Evolutionary conservation across 2,888 invertebrate genomes (phyloP).

Genomic region (Apotomis betuletana): DNA sequence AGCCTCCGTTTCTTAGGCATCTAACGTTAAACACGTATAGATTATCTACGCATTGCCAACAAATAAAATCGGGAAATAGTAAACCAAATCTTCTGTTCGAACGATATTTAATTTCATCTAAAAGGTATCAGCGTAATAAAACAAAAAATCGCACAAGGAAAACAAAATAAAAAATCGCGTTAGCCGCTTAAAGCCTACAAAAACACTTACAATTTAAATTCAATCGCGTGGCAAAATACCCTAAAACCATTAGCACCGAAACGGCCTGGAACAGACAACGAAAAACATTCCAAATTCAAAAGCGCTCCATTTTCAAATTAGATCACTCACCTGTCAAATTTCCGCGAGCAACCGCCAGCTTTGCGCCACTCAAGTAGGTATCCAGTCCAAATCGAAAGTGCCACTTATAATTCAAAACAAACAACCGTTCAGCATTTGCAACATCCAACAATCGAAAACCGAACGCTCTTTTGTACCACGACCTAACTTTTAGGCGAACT

Average conservation of each 20-base stretch:
- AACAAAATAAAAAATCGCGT: constrained; percentile 16
- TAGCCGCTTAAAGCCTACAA: constrained; percentile 21
- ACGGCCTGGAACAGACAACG: neutral
- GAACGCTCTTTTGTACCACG: constrained; percentile 44
- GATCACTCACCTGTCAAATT: constrained; percentile 29
- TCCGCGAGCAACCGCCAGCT: constrained; percentile 31
- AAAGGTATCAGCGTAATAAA: neutral
- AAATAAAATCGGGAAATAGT: too few relatives aligned
- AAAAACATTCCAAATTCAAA: constrained; percentile 12
- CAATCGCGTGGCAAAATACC: constrained; percentile 21
- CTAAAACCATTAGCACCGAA: constrained; percentile 2
- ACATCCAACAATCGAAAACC: constrained; percentile 51
- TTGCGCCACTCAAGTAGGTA: constrained; percentile 8
- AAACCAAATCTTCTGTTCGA: too few relatives aligned
- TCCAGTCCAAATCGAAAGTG: constrained; percentile 32
- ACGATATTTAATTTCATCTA: too few relatives aligned
- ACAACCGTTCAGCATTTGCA: constrained; percentile 51
- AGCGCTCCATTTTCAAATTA: constrained; percentile 13
- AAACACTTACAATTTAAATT: constrained; percentile 6
- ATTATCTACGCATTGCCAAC: too few relatives aligned
- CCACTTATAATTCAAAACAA: constrained; percentile 40
- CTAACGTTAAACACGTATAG: too few relatives aligned
- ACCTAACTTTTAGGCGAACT: constrained; percentile 43
- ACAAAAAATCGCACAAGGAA: neutral
- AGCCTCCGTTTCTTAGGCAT: too few relatives aligned